Evolutionary conservation across 2,888 invertebrate genomes (phyloP), one percentile per base, ranked within the genome.

Genomic region (Cremastobaeus sp.): DNA sequence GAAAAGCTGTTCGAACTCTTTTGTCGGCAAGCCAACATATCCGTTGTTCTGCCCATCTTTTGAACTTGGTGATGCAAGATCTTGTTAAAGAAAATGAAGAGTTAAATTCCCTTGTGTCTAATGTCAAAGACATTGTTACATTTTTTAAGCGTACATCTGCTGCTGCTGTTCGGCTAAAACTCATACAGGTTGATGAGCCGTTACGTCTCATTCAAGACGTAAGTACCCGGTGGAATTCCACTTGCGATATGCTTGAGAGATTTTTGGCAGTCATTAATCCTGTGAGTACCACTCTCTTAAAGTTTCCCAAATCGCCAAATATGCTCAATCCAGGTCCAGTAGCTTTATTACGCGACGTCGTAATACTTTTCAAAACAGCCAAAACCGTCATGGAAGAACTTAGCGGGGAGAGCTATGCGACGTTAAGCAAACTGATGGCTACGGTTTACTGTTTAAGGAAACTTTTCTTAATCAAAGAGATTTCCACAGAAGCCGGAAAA

Each of bases 151-250:
- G 14, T 8, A 35, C 59, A 3, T 25, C 0, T 15, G 2, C 15
- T 15, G 21, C 34, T 6, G 14, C 45, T 4, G n/a, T 17, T 5
- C 15, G 47, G 5, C 18, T 59, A n/a, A 32, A 25, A 3, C 1
- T 14, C 1, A 39, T 9, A 17, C 39, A 54, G n/a, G 39, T 2
- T 14, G 15, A 1, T 3, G 2, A 17, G 3, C 32, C 48, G 8
- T 12, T 64, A 18, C 25, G 34, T 21, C 25, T 64, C 4, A 62
- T 47, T 11, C 47, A 65, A 43, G 37, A 65, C 15, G 45, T 55
- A 1, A n/a, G n/a, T 9, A 65, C 55, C 8, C 9, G 48, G n/a
- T 57, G 45, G 43, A 57, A 57, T 20, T 57, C 57, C 17, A 11
- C 21, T 4, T 57, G 20, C 14, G 21, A 48, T 12, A 59, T 59